phyloP scores from a whole-genome alignment of 2,797 vertebrate species.

The Trachops cirrhosus region DNA sequence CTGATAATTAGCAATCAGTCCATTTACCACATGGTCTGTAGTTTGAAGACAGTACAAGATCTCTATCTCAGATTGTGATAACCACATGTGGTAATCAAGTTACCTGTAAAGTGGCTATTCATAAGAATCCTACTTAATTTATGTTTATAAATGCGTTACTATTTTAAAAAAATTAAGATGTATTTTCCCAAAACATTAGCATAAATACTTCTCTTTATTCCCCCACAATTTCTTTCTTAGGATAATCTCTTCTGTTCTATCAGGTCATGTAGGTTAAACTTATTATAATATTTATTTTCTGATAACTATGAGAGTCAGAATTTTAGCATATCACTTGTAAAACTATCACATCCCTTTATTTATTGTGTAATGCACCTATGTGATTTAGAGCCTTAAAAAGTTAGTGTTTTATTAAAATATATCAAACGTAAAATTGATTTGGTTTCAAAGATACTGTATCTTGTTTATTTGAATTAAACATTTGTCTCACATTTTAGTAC shows the following conservation, averaged over 20 bases:
- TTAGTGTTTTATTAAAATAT: constrained; percentile 21
- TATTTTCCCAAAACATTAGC: not conserved
- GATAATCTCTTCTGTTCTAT: constrained; percentile 22
- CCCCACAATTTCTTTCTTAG: constrained; percentile 39
- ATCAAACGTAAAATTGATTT: not conserved
- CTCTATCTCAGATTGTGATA: constrained; percentile 54
- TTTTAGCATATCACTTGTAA: not conserved
- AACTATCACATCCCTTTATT: not conserved
- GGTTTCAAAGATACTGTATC: not conserved
- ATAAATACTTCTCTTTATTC: not conserved
- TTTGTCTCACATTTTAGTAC: not conserved
- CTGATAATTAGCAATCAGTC: constrained; percentile 46
- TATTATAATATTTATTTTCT: constrained; percentile 44
- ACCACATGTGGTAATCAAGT: constrained; percentile 35
- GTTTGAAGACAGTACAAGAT: constrained; percentile 10
- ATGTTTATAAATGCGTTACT: not conserved
- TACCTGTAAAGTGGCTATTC: constrained; percentile 12
- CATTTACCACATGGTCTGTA: not conserved
- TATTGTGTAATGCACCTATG: not conserved
- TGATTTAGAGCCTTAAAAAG: constrained; percentile 21
- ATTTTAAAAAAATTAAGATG: not conserved
- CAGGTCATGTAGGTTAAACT: constrained; percentile 22
- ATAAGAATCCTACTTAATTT: constrained; percentile 12
- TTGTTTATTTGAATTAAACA: constrained; percentile 18
- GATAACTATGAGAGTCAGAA: constrained; percentile 13